phyloP scores from a whole-genome alignment of 1,140 invertebrate genomes.

The Saccostrea glomerata region DNA sequence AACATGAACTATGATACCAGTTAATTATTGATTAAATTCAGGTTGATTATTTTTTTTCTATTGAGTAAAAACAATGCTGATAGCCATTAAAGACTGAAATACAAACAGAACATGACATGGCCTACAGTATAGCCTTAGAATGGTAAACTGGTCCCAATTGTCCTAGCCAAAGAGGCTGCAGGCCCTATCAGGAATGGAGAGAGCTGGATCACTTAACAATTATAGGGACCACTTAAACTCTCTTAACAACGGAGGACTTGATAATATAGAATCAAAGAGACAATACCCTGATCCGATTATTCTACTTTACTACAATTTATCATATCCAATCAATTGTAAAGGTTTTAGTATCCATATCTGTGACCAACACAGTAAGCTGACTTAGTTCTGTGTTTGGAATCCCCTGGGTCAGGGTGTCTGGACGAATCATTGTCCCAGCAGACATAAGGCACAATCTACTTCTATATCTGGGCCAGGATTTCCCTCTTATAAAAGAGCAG shows the following conservation, averaged over 20 bases:
- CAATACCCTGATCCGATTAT: background rate
- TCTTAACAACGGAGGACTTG: background rate
- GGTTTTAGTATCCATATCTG: background rate
- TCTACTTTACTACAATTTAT: background rate
- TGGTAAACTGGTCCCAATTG: background rate
- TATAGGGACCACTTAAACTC: background rate
- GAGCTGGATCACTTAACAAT: background rate
- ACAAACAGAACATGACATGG: background rate
- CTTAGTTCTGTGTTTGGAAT: no score
- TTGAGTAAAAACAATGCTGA: background rate
- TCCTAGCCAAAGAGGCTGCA: background rate
- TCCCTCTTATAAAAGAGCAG: background rate
- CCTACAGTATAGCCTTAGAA: background rate
- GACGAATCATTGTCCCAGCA: background rate
- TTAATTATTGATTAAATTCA: slow-evolving; percentile 35
- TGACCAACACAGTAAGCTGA: background rate
- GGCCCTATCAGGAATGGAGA: background rate
- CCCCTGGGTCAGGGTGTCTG: background rate
- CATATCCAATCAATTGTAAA: background rate
- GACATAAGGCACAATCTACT: background rate
- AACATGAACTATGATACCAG: background rate
- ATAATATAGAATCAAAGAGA: slow-evolving; percentile 17
- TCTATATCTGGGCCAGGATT: background rate
- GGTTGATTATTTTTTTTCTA: slow-evolving; percentile 2
- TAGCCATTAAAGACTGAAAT: slow-evolving; percentile 14